phyloP scores from a whole-genome alignment of 2,888 invertebrate species.

The Keiferia lycopersicella region DNA sequence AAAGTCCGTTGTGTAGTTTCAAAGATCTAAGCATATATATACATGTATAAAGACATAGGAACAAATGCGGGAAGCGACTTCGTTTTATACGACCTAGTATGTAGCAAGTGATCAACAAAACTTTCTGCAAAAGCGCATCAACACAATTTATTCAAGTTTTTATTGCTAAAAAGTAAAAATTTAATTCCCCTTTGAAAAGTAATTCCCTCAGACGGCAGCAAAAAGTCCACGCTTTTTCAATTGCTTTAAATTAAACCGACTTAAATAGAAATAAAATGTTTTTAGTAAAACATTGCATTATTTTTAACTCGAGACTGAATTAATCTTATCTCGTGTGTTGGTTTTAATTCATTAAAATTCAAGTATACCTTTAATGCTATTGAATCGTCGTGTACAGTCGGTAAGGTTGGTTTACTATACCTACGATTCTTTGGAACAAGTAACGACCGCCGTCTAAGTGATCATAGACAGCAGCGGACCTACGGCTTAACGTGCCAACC shows the following conservation, averaged over 20 bases:
- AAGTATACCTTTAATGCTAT: neutral
- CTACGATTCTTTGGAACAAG: no score
- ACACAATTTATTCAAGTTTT: neutral
- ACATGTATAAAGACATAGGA: no score
- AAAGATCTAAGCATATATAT: no score
- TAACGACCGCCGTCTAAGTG: no score
- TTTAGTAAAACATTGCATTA: neutral
- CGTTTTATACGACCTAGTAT: no score
- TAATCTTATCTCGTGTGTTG: slow-evolving; percentile 1
- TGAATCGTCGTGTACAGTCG: neutral
- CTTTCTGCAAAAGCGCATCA: neutral
- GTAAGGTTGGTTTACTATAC: no score
- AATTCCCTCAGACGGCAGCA: neutral
- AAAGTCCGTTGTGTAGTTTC: no score
- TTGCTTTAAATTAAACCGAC: slow-evolving; percentile 9
- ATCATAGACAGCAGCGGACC: no score
- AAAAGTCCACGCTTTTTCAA: neutral
- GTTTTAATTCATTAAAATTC: neutral
- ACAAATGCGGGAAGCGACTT: no score
- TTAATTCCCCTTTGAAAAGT: neutral
- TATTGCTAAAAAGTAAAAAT: neutral
- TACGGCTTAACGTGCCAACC: no score
- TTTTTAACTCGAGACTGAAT: slow-evolving; percentile 4
- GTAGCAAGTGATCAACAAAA: no score
- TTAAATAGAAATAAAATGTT: neutral